Evolutionary conservation across 2,888 invertebrate genomes (phyloP), one percentile per base, ranked within the genome.

Genomic region (Trichopoda pennipes): DNA sequence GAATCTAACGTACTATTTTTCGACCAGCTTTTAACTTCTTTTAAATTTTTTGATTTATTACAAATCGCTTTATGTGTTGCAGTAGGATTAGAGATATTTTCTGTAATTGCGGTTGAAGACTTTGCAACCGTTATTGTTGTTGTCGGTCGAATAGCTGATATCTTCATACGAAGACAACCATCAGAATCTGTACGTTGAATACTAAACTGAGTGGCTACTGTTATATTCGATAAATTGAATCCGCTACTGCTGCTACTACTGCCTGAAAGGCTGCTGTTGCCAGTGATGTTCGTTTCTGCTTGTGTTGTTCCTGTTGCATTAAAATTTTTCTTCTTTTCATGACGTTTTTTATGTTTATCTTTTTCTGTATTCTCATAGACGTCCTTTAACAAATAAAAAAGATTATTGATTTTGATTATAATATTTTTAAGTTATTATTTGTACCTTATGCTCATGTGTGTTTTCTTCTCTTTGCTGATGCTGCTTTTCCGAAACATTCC

Each of bases 161-260:
- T 91, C 88, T 88, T 91, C 91, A 91, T 91, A 63, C 91, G 89
- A 44, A 91, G 66, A 56, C 82, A 86, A 47, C 91, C 90, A 86
- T 88, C 90, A 17, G 87, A 87, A 84, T 91, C 91, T 63, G 91
- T 90, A 82, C 91, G 90, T 75, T 87, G 89, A 70, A 90, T 89
- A 84, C 90, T 90, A 74, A 90, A 90, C 83, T 90, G 90, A 75
- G 89, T 90, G 76, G 81, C 84, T 76, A 76, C 61, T 81, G 80
- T 64, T 63, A 79, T 75, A 68, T 79, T 82, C 49, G 75, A 60
- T 49, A 61, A 66, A 19, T 55, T 75, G 38, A 64, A 42, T 16
- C 35, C 58, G 38, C 63, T 78, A 60, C 80, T 74, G 61, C 44
- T 74, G 16, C 44, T 69, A 28, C 63, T 68, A 28, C 68, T 61